phyloP scores from a whole-genome alignment of 2,888 invertebrate genomes.

The Cepaea hortensis region DNA sequence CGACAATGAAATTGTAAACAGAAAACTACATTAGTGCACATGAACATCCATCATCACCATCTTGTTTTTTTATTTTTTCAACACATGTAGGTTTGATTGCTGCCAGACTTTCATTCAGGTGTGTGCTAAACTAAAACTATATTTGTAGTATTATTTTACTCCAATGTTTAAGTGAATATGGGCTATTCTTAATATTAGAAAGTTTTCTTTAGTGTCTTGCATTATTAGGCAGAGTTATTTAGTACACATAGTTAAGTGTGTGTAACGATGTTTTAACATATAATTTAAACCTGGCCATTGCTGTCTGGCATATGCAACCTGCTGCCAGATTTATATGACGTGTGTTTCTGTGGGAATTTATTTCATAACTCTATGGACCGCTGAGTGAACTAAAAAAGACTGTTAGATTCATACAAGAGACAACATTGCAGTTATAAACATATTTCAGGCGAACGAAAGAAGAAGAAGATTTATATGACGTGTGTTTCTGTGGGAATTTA shows the following conservation, averaged over 20 bases:
- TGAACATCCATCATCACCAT: slow-evolving; percentile 13
- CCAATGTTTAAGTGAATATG: background rate
- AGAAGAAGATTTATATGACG: background rate
- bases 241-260: background rate
- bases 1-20: slow-evolving; percentile 19
- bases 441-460: no score
- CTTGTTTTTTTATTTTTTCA: background rate
- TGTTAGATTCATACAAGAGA: no score
- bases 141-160: no score
- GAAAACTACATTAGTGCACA: background rate
- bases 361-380: no score
- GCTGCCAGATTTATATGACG: slow-evolving; percentile 21
- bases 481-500: background rate
- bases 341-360: background rate
- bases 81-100: slow-evolving; percentile 22
- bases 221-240: background rate
- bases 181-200: no score
- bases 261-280: background rate
- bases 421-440: no score
- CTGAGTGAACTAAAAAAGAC: no score
- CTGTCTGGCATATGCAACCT: background rate
- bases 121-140: background rate
- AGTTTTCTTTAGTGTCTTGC: background rate
- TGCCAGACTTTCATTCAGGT: background rate
- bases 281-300: background rate